Evolutionary conservation across 2,797 vertebrate species (phyloP), one percentile per base, ranked within the genome.

Genomic region (Enteromius trimaculatus): DNA sequence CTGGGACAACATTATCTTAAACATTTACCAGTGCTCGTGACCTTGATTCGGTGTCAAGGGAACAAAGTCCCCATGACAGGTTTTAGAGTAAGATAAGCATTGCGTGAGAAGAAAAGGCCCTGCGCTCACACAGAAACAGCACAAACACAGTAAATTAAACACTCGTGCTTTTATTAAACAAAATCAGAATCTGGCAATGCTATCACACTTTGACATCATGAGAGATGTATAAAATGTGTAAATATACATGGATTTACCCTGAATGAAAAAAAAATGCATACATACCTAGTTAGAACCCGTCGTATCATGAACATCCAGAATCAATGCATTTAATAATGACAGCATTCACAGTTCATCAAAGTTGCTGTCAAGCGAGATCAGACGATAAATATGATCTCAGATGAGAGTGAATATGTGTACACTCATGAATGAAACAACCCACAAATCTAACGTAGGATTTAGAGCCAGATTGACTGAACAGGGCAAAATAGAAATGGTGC

Each of bases 131-230:
- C 68, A 39, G 11, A 37, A 31, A 19, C 21, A 16, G 83, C 8
- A 23, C 64, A 34, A 62, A 29, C 53, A 75, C 58, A 47, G 51
- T 31, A 86, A 58, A 81, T 13, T 2, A 85, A 31, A 51, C 49
- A 70, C 37, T 23, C 47, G n/a, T 6, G 60, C 1, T 64, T 88
- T 86, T 86, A 86, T 86, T 88, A 26, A 74, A 84, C 34, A 78
- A 62, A 19, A 64, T 58, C 58, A 23, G 23, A 4, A 34, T 14
- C 37, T 37, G 64, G 42, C 58, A 42, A 10, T 44, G 29, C 80
- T 69, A 1, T 58, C 42, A 17, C 79, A 72, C n/a, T 29, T 60
- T 37, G 34, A 39, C 74, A 60, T 39, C n/a, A 58, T 10, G 11
- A 60, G 34, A 42, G 53, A 23, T 26, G 53, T 60, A 42, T 55